Evolutionary conservation across 2,113 vertebrate genomes (phyloP), one percentile per base, ranked within the genome.

Genomic region (Miniopterus natalensis): DNA sequence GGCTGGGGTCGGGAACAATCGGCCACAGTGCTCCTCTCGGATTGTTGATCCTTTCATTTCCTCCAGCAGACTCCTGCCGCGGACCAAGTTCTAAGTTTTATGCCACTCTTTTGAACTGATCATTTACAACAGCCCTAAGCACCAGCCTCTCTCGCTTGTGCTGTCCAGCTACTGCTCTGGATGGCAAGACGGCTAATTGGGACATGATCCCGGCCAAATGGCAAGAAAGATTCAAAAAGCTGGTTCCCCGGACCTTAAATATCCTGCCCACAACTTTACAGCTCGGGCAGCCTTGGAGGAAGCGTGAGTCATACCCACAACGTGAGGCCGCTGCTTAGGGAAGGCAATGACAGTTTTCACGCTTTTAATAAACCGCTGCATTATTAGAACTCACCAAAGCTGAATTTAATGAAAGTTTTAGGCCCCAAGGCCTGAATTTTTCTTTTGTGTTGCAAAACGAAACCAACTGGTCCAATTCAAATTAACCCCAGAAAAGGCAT

Each of bases 31-130:
- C 97, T 97, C 97, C 96, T 97, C 98, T 97, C 93, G 17, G 90
- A 95, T 97, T 96, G 98, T 95, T 98, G 98, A 98, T 98, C 98
- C 98, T 98, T 98, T 99, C 97, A 98, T 99, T 98, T 99, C 98
- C 98, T 98, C 98, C 98, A 95, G 98, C 98, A 78, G 94, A 89
- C 97, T 98, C 98, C 98, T 98, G 97, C 98, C 93, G 95, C 96
- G 97, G 98, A 96, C 97, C 49, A 11, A 74, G 55, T 90, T 97
- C 96, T 96, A 88, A 78, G 97, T 96, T 97, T 97, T 97, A 97
- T 61, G 75, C 98, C 95, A 68, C 97, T 96, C 95, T 95, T 97
- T 97, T 84, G 96, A 97, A 96, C 97, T 98, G 98, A 98, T 98
- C 98, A 95, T 97, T 98, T 97, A 97, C 96, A 63, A 97, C 95